Conservation (phyloP, 1,140 invertebrate genomes). For the Nautilus pompilius region DNA sequence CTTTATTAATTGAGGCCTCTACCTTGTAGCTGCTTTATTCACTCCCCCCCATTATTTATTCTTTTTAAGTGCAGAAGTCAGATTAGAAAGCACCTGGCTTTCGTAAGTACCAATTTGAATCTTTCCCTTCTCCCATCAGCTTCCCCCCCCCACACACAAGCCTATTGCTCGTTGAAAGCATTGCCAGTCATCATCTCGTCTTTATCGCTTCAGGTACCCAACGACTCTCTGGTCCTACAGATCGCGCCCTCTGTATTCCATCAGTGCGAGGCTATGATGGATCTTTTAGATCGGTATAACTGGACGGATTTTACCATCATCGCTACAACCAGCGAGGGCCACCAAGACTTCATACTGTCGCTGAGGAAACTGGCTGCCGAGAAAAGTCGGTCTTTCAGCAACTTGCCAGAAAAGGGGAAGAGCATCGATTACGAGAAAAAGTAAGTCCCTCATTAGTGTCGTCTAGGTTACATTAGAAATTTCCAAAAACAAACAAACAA, state of each 20-base stretch:
- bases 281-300: conserved; percentile 88
- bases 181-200: background rate
- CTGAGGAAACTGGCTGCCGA: conserved; percentile 60
- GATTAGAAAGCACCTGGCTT: background rate
- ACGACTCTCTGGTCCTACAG: conserved; percentile 63
- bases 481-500: no score
- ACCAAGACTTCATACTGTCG: conserved; percentile 91
- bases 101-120: background rate
- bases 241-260: conserved; percentile 90
- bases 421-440: conserved; percentile 4
- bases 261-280: conserved; percentile 89
- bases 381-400: conserved; percentile 6
- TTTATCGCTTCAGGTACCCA: conserved; percentile 19
- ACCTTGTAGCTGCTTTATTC: background rate
- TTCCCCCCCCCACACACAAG: background rate
- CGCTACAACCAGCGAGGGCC: conserved; percentile 77
- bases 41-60: background rate
- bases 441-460: no score
- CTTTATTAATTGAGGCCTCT: no score
- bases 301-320: conserved; percentile 95
- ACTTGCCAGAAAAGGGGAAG: background rate
- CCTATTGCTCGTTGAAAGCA: background rate
- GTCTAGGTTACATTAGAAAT: no score
- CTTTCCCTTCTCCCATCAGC: background rate
- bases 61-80: background rate